Evolutionary conservation across 2,888 invertebrate species (phyloP).

Genomic region (Pachydiplax longipennis): DNA sequence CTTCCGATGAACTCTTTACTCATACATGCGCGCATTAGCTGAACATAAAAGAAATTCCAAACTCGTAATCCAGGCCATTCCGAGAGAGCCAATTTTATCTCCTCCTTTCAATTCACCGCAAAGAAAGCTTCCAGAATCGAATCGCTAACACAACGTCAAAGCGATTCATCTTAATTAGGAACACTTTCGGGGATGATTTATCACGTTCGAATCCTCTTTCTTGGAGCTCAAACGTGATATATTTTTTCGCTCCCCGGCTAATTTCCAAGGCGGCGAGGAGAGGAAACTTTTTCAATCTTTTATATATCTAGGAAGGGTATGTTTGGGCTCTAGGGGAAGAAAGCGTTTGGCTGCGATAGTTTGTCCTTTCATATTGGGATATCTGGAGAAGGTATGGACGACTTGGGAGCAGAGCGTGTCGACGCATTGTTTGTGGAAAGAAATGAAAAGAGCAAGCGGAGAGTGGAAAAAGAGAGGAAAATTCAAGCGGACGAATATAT

Average conservation of each 20-base stretch:
- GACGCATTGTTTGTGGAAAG: not conserved
- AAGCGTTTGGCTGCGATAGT: too few species aligned
- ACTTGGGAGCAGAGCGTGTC: not conserved
- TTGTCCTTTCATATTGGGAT: not conserved
- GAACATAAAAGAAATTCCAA: too few species aligned
- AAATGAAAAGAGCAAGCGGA: not conserved
- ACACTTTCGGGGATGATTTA: not conserved
- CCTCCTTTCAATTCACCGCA: too few species aligned
- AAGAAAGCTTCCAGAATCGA: too few species aligned
- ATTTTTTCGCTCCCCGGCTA: not conserved
- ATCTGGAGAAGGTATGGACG: not conserved
- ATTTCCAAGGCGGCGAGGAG: not conserved
- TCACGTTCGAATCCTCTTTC: not conserved
- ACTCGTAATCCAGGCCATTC: too few species aligned
- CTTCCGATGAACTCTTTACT: too few species aligned
- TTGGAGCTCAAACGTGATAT: not conserved
- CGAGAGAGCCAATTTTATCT: too few species aligned
- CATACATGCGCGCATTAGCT: too few species aligned
- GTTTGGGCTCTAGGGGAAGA: too few species aligned
- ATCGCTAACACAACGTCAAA: too few species aligned
- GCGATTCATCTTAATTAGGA: not conserved
- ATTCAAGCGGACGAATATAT: not conserved
- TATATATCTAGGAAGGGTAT: not conserved
- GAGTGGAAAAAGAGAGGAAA: not conserved
- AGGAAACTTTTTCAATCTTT: not conserved